phyloP scores from a whole-genome alignment of 30 jellyfish, hydroid and myxozoan species.

The Nemopilema nomurai region DNA sequence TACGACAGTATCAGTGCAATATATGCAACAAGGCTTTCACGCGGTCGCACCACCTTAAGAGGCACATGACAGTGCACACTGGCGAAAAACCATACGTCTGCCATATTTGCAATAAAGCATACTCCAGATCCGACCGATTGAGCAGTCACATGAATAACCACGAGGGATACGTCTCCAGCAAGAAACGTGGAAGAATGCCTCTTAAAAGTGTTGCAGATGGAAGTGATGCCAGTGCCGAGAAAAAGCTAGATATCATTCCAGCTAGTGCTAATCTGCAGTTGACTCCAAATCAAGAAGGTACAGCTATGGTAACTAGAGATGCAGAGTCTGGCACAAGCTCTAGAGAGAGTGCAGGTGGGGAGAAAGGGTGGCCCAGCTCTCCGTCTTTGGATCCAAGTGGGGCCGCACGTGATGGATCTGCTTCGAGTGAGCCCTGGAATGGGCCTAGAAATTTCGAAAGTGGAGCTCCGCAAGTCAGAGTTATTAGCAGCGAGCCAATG shows the following conservation, averaged over 20 bases:
- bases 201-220: neutral
- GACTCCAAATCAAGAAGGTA: neutral
- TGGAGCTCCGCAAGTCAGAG: slow-evolving; percentile 1
- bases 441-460: neutral
- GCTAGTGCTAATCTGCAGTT: neutral
- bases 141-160: slow-evolving; percentile 69
- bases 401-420: slow-evolving; percentile 1
- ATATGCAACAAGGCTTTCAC: slow-evolving; percentile 62
- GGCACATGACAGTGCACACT: slow-evolving; percentile 68
- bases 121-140: slow-evolving; percentile 69
- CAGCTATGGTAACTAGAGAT: neutral
- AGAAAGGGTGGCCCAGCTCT: slow-evolving; percentile 5
- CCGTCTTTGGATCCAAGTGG: neutral
- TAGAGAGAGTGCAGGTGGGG: slow-evolving; percentile 12
- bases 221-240: neutral
- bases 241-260: neutral
- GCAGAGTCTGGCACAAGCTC: neutral
- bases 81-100: slow-evolving; percentile 73
- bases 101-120: slow-evolving; percentile 61
- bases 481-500: slow-evolving; percentile 10
- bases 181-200: slow-evolving; percentile 50
- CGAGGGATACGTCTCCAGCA: slow-evolving; percentile 53
- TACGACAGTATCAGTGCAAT: slow-evolving; percentile 57
- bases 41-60: slow-evolving; percentile 57
- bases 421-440: neutral